Conservation (phyloP, 2,797 vertebrate species). For the Microcaecilia unicolor region DNA sequence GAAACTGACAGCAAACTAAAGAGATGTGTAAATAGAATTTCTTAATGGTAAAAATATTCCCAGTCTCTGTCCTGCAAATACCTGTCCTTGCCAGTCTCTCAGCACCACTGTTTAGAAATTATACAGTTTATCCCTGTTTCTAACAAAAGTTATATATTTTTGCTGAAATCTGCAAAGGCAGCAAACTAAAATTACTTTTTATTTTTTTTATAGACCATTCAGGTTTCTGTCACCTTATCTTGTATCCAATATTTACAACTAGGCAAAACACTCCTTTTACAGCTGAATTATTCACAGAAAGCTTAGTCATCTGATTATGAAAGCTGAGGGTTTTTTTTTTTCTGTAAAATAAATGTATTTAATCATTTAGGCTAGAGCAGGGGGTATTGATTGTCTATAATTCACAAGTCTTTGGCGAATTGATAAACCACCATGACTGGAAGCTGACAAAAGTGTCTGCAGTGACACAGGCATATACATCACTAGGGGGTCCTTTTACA, state of each 20-base stretch:
- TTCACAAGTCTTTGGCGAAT: constrained; percentile 22
- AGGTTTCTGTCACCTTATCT: constrained; percentile 11
- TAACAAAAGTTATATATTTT: neutral
- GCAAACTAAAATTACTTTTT: constrained; percentile 12
- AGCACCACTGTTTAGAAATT: neutral
- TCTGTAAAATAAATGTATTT: constrained; percentile 25
- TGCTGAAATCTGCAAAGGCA: neutral
- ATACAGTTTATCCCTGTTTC: neutral
- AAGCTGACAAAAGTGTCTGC: constrained; percentile 12
- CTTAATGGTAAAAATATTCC: neutral
- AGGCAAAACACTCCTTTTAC: neutral
- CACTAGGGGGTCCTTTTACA: too few species aligned
- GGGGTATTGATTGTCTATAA: constrained; percentile 28
- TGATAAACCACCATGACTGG: constrained; percentile 4
- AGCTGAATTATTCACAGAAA: neutral
- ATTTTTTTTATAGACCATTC: constrained; percentile 14
- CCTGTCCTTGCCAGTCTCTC: neutral
- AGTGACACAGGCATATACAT: constrained; percentile 18
- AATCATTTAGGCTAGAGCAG: constrained; percentile 31
- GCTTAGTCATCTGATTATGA: constrained; percentile 3
- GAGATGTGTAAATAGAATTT: neutral
- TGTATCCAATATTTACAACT: constrained; percentile 19
- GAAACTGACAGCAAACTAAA: neutral
- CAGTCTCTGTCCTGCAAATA: neutral
- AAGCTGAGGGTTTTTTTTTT: constrained; percentile 5